Base-by-base conservation (phyloP, 2,888 invertebrate species). In the Troides helena region DNA sequence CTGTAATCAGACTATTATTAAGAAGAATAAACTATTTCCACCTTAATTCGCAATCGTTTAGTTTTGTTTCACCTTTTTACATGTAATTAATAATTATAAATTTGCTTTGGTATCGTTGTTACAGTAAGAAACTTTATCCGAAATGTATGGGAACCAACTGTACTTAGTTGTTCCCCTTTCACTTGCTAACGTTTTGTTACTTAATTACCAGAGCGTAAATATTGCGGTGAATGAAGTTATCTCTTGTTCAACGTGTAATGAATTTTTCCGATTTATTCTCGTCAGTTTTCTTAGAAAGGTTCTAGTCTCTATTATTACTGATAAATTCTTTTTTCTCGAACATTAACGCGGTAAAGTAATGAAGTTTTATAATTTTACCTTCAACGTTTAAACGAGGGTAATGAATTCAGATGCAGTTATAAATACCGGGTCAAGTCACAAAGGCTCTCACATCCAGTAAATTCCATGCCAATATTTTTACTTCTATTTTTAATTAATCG, bases 141-240 rank as follows among this genome's bases (percentile, higher is more conserved):
- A 53, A 56, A 23, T 61, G 60, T 61, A 65, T 65, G 69, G 69
- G 64, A 69, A 50, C 60, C 25, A 60, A 65, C 64, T 25, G 69
- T 61, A 18, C 58, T 65, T 43, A 25, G 18, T 14, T 46, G 68
- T 59, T 60, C 64, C 50, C 68, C 69, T 69, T 69, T 69, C 69
- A 65, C 69, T 69, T 30, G 56, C 30, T 46, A 57, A 43, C 62
- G n/a, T 65, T 69, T 69, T 25, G 65, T 69, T 69, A 62, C 69
- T 69, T 69, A 65, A 65, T 69, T 65, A 69, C 65, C 65, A 65
- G 69, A 69, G 69, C 69, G 69, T 69, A 65, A 69, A 65, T 36
- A 61, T 63, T 62, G 57, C 65, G 57, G 61, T 65, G 65, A 69
- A 69, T 69, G 43, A 65, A 61, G 61, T 61, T 69, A 69, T 69